Base-by-base conservation (phyloP, 1,140 invertebrate species). In the Archegozetes longisetosus region DNA sequence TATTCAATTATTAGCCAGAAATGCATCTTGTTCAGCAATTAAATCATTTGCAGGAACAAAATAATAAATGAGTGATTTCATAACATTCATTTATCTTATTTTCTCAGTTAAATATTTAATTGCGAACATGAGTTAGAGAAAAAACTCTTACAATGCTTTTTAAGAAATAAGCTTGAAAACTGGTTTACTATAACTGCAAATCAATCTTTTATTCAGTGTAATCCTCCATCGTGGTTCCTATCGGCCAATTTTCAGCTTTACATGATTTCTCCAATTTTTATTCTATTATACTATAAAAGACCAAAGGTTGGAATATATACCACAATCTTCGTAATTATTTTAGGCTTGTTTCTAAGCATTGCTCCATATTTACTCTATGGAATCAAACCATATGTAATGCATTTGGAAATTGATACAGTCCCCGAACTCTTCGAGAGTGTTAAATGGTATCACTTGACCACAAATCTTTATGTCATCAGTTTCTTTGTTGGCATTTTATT, bases 201-300 rank as follows among this genome's bases (percentile, higher is more conserved):
- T 55, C 20, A 48, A 47, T 13, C 13, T 26, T n/a, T 50, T n/a
- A n/a, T n/a, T n/a, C n/a, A 58, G 57, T 58, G 57, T 24, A 58
- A 58, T 51, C 48, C 57, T 6, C 22, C 47, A 25, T 50, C 50
- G 4, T 58, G 57, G 57, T 50, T 58, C 12, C 26, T 53, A 23
- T 58, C 57, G 3, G 46, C 57, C n/a, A 17, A 50, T 2, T 22
- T 58, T 23, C 57, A 58, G 32, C 25, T 58, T 14, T 25, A 49
- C 12, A 14, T 58, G 17, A 22, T 58, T 9, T 40, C 48, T 17
- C 57, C 57, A 9, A 22, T 58, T 1, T 22, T 58, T 26, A 47
- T 58, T n/a, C 27, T 23, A 20, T 14, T 58, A 14, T 40, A 20
- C 17, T 40, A 58, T 25, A 9, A 51, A 1, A 12, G 26, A 20